A percentile compares a stretch with the other conserved stretches of the same genome.
Evolutionary conservation across 2,113 vertebrate species (phyloP).

Genomic region (Rhadina sibilatrix): DNA sequence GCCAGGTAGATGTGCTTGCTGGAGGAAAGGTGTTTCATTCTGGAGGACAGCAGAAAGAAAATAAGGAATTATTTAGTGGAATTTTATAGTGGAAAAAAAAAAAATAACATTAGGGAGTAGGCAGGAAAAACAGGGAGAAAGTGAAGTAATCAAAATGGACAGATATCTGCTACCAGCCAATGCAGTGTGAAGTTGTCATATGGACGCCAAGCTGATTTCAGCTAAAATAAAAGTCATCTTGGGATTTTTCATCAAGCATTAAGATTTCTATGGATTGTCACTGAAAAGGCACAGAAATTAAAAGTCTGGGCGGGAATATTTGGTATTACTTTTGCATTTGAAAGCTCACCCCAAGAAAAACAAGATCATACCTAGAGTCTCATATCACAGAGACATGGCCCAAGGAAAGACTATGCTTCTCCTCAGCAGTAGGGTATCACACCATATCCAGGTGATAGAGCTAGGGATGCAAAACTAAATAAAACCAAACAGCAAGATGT

Average conservation of each 20-base stretch:
- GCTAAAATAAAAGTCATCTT: neutral
- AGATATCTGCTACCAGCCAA: neutral
- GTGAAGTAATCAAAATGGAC: neutral
- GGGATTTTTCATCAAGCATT: neutral
- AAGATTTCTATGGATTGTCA: neutral
- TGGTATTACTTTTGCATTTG: neutral
- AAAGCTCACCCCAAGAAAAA: neutral
- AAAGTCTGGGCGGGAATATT: neutral
- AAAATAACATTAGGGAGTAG: neutral
- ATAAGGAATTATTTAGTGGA: neutral
- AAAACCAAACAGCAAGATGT: neutral
- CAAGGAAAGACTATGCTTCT: neutral
- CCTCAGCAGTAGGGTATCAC: neutral
- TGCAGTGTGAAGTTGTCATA: neutral
- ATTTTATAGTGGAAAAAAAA: neutral
- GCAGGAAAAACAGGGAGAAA: neutral
- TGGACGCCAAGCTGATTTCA: neutral
- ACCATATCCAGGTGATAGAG: neutral
- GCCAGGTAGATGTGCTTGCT: slow-evolving; percentile 54
- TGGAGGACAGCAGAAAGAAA: neutral
- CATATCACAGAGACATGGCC: neutral
- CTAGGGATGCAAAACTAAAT: neutral
- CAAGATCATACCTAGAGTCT: neutral
- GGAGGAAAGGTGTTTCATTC: slow-evolving; percentile 29
- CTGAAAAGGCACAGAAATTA: neutral